These are phyloP conservation scores for Cetoscarus ocellatus DNA, from an alignment of 2,797 vertebrate genomes.

Conservation along the genomic window DNA sequence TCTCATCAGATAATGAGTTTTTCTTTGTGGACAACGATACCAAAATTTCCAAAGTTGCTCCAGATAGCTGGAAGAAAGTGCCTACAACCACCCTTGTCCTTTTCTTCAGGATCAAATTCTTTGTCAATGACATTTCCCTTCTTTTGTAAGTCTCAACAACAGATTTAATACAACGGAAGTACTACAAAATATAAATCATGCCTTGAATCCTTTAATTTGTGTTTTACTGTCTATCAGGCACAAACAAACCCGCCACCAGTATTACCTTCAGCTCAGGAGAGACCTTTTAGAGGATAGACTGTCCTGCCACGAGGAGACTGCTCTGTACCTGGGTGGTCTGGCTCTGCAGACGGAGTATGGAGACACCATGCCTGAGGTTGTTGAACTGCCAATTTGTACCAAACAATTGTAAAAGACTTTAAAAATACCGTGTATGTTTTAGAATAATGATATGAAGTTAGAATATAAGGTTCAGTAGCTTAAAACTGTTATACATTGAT, in stretches of 20 bases:
- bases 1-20: slow-evolving; percentile 89
- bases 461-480: no score
- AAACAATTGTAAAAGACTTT: not conserved
- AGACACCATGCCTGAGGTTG: slow-evolving; percentile 89
- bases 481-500: no score
- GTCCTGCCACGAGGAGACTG: slow-evolving; percentile 87
- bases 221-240: slow-evolving; percentile 77
- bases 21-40: slow-evolving; percentile 92
- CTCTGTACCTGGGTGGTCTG: slow-evolving; percentile 88
- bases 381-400: not conserved
- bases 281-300: slow-evolving; percentile 91
- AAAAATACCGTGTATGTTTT: not conserved
- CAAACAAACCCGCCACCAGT: slow-evolving; percentile 89
- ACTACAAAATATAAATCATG: not conserved
- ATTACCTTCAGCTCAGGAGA: slow-evolving; percentile 93
- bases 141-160: slow-evolving; percentile 85
- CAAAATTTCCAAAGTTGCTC: slow-evolving; percentile 91
- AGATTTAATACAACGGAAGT: not conserved
- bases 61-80: slow-evolving; percentile 91
- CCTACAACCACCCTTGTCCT: slow-evolving; percentile 86
- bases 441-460: no score
- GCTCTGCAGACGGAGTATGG: slow-evolving; percentile 92
- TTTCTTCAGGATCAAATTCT: slow-evolving; percentile 92
- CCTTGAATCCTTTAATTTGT: not conserved
- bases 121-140: slow-evolving; percentile 84